Evolutionary conservation across 2,888 invertebrate species (phyloP), one percentile per base, ranked within the genome.

Genomic region (Aplocera efformata): DNA sequence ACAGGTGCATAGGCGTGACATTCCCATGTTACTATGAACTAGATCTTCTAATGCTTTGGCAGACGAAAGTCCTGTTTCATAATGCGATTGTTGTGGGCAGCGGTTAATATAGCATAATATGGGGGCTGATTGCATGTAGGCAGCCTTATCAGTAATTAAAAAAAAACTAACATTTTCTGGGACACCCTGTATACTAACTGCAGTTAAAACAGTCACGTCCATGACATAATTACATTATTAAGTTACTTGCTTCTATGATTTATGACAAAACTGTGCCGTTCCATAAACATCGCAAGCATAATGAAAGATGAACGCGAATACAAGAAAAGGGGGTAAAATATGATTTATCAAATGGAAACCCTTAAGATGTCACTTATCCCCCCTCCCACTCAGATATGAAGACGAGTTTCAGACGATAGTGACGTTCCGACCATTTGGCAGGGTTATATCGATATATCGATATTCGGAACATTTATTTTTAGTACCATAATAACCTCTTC

Each of bases 261-360:
- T 43, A 38, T 38, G 27, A 33, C 13, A 10, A 43, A 30, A 22
- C 26, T 38, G 29, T 26, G 7, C 7, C 26, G 27, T 25, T 34
- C 2, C 37, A 38, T 43, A 46, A 43, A 42, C 42, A 47, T 38
- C 24, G 37, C 39, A 30, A 20, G 9, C 42, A 39, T 6, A 41
- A 50, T 50, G 45, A 50, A 53, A 36, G 17, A 36, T 36, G 39
- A 44, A 36, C 35, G 24, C 25, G 24, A 46, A 38, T 34, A 38
- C 50, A 32, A 36, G 41, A 43, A 43, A 42, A 41, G 46, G 47
- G 42, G 45, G 25, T 43, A 32, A 36, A 31, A 49, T 39, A 45
- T 53, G 48, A 53, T 57, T 56, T 51, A 58, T 54, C 41, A 48
- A 50, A 53, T 44, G 50, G 42, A 40, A 54, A 36, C 47, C 50